Conservation (phyloP, 64 coral and sea anemone species). For the Cladopsammia gracilis region DNA sequence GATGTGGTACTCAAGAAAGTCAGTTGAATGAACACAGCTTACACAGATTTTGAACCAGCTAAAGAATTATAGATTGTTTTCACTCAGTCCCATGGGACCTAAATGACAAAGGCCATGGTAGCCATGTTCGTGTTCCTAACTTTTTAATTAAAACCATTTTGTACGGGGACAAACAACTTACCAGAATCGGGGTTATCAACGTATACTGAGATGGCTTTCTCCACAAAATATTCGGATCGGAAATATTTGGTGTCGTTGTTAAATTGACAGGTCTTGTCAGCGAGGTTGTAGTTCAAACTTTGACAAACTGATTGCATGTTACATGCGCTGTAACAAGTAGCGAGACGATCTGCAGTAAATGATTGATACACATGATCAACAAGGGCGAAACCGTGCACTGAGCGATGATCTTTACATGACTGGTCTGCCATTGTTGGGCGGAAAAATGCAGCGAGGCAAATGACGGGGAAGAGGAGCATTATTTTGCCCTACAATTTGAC, state of each 20-base stretch:
- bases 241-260: constrained; percentile 31
- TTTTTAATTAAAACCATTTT: no score
- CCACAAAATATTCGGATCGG: constrained; percentile 16
- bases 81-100: no score
- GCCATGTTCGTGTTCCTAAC: no score
- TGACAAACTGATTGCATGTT: constrained; percentile 28
- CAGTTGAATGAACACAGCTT: no score
- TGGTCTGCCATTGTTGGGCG: not conserved
- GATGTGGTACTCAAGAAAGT: no score
- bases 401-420: not conserved
- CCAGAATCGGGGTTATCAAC: constrained; percentile 11
- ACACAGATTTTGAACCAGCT: no score
- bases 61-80: not conserved
- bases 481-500: no score
- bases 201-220: constrained; percentile 9
- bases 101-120: no score
- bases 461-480: not conserved
- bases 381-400: not conserved
- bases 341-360: not conserved
- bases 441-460: not conserved
- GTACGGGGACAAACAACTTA: not conserved
- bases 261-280: constrained; percentile 15
- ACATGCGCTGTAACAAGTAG: constrained; percentile 3
- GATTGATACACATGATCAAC: not conserved
- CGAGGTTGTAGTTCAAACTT: constrained; percentile 7